Percentiles rank a stretch among this genome's conserved stretches.
Evolutionary conservation across 1,140 invertebrate genomes (phyloP).

Genomic region (Papilio polytes): DNA sequence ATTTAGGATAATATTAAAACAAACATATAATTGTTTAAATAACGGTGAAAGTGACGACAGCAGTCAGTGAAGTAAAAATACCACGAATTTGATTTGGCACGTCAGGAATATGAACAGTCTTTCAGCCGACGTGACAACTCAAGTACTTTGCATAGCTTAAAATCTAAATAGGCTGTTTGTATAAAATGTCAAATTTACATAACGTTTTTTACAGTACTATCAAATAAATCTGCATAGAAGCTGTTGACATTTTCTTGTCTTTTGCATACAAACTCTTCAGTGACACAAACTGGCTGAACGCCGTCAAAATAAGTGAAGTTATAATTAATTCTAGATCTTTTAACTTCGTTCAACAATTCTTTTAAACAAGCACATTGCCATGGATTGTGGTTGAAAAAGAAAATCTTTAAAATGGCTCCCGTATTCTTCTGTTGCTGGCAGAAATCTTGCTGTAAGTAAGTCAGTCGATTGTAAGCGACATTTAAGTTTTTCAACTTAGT

Average conservation of each 20-base stretch:
- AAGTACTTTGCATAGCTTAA: no score
- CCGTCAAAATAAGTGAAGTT: constrained; percentile 62
- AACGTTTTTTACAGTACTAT: constrained; percentile 35
- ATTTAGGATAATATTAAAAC: no score
- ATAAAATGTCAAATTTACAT: no score
- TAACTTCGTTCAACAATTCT: constrained; percentile 63
- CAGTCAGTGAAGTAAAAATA: no score
- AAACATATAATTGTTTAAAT: no score
- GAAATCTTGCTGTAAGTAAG: constrained; percentile 70
- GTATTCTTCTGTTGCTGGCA: constrained; percentile 55
- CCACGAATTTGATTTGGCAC: no score
- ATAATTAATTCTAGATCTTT: constrained; percentile 56
- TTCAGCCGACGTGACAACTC: no score
- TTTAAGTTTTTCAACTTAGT: constrained; percentile 63
- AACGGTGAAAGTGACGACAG: no score
- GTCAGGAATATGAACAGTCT: no score
- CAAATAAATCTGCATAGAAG: constrained; percentile 55
- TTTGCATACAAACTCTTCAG: constrained; percentile 55
- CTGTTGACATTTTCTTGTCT: constrained; percentile 56
- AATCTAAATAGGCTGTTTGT: no score
- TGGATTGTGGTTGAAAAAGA: constrained; percentile 70
- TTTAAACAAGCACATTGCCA: constrained; percentile 73
- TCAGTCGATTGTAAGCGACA: constrained; percentile 60
- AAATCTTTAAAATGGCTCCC: constrained; percentile 59
- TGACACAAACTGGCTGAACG: constrained; percentile 59